Base-by-base conservation (phyloP, 2,888 invertebrate species). In the Drosophila emarginata region DNA sequence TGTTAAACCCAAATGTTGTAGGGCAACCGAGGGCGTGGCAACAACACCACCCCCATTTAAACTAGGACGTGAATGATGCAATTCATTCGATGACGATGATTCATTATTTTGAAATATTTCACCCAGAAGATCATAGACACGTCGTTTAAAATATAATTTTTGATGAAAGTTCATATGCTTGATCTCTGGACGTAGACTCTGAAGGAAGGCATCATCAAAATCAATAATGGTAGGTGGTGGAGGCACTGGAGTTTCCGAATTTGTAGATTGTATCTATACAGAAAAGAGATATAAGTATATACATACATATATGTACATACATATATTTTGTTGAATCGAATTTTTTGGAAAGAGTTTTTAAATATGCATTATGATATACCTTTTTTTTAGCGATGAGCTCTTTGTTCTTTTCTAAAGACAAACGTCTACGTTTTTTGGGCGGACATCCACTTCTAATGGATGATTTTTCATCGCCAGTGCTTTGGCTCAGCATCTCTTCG, bases 111-210 rank as follows among this genome's bases (percentile, higher is more conserved):
- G 45, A 23, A 90, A 91, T 9, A 91, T 89, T 59, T 91, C 89
- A n/a, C 84, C 79, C 4, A 91, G 68, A 7, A 87, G 76, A 51
- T 88, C 89, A 51, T 90, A 91, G 0, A 91, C 84, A 54, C 91
- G 88, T 0, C 88, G 83, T 60, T 91, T 91, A 59, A 91, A 91
- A 11, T 79, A 71, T 0, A 91, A 81, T 50, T 90, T 91, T 67
- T 91, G 90, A 9, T 86, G 85, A 15, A 89, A 87, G 61, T 89
- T 86, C 91, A 91, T 91, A 9, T 78, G 80, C 21, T 87, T 85
- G 82, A 91, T 90, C 74, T 91, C 91, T 56, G 90, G 90, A 7
- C 89, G 78, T 3, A 91, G 64, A 5, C 89, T 88, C 68, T 89
- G 87, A 21, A 90, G 72, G 21, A 90, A 90, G n/a, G 84, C 79